Conservation (phyloP, 53 echinoderm and acorn worm genomes). For the Paracentrotus lividus region DNA sequence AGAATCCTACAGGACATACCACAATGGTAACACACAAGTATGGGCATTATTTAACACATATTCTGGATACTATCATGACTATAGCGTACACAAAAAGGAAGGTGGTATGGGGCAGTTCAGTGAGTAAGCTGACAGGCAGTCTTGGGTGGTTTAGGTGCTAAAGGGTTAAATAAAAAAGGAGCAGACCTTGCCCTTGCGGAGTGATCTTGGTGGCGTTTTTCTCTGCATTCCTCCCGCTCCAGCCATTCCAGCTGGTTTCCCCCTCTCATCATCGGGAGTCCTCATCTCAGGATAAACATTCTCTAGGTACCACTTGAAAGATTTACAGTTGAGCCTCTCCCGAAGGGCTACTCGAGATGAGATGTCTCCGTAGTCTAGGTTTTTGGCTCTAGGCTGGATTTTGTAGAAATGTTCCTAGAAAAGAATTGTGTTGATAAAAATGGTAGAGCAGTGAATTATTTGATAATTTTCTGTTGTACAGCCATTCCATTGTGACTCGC, state of each 20-base stretch:
- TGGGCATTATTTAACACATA: no score
- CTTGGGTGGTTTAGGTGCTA: no score
- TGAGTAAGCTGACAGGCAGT: no score
- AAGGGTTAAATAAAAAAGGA: no score
- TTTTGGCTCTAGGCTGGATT: conserved; percentile 66
- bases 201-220: conserved; percentile 43
- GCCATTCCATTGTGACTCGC: no score
- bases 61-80: no score
- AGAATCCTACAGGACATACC: no score
- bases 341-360: conserved; percentile 80
- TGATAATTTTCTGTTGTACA: no score
- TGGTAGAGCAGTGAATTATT: no score
- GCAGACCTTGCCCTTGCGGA: conserved; percentile 76
- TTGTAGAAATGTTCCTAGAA: conserved; percentile 71
- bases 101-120: no score
- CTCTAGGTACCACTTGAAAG: conserved; percentile 94
- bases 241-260: neutral
- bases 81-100: no score
- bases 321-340: conserved; percentile 83
- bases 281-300: conserved; percentile 90
- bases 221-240: conserved; percentile 4
- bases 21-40: no score
- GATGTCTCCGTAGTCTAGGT: conserved; percentile 83
- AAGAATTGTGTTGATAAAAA: neutral
- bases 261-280: conserved; percentile 55